Base-by-base conservation (phyloP, 2,797 vertebrate species). In the Propithecus perrieri region DNA sequence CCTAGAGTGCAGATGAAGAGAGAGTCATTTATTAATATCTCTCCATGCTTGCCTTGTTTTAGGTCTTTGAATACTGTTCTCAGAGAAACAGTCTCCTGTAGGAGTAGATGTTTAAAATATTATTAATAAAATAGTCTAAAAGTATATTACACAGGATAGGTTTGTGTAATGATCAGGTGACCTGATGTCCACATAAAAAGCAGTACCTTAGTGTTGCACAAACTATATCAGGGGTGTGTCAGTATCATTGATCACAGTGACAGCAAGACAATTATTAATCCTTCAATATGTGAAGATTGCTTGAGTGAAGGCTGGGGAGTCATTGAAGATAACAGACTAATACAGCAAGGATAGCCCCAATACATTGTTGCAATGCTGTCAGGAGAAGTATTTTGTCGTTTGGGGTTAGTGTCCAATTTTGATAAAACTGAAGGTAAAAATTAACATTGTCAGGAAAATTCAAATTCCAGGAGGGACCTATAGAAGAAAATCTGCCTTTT, bases 361-460 rank as follows among this genome's bases (percentile, higher is more conserved):
- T 22, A 38, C 15, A 13, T 12, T 13, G 50, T 41, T 20, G 35
- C 15, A 71, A 41, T 69, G 30, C 69, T 30, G 15, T 85, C 28
- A 67, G n/a, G 8, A 28, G 33, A 80, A 41, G 4, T 85, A n/a
- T 43, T 79, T 96, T 85, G 9, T 80, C 85, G 46, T 55, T 85
- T 75, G 48, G 28, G 7, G 11, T 61, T 81, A 75, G 6, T 53
- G 15, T 83, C 17, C 17, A 86, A 17, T 75, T 81, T 59, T 80
- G 28, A 80, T 50, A 80, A 67, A 57, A 79, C 46, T 50, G 9
- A 72, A 80, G 22, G 4, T 67, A 35, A 94, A 35, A 43, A 81
- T 86, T 91, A 81, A 86, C 14, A 50, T 30, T 69, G 26, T 85
- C 26, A 81, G n/a, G 11, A 81, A 94, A 93, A 91, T 43, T 91